phyloP scores from a whole-genome alignment of 2,888 invertebrate genomes.

The Amphimallon solstitiale region DNA sequence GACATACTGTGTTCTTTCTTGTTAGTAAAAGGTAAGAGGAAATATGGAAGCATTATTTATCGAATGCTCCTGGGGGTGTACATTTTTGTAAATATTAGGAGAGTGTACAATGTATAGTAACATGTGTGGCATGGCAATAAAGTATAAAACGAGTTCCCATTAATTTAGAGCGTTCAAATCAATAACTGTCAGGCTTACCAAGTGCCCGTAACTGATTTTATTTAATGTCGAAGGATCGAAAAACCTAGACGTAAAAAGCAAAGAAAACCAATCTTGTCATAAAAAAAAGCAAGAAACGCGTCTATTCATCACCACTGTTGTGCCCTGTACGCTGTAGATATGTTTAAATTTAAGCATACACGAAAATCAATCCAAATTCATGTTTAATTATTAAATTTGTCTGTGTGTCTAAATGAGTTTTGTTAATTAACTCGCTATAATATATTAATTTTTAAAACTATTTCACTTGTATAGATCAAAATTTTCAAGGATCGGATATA shows the following conservation, averaged over 20 bases:
- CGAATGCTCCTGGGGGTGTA: constrained; percentile 15
- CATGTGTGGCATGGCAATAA: constrained; percentile 17
- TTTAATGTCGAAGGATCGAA: constrained; percentile 2
- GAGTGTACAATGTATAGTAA: neutral
- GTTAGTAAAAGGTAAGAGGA: constrained; percentile 1
- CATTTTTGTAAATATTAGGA: constrained; percentile 30
- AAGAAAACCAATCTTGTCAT: neutral
- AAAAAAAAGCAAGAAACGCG: too few relatives aligned
- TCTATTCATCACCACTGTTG: too few relatives aligned
- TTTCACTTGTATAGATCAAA: too few relatives aligned
- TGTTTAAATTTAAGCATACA: too few relatives aligned
- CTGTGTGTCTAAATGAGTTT: too few relatives aligned
- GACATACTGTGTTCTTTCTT: constrained; percentile 1
- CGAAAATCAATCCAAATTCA: too few relatives aligned
- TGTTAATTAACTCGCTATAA: too few relatives aligned
- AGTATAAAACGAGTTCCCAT: constrained; percentile 11
- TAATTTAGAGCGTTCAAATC: constrained; percentile 32
- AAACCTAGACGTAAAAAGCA: neutral
- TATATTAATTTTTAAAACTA: too few relatives aligned
- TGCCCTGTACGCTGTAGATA: too few relatives aligned
- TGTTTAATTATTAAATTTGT: too few relatives aligned
- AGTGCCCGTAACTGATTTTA: constrained; percentile 16
- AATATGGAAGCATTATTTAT: constrained; percentile 30
- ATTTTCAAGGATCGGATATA: too few relatives aligned
- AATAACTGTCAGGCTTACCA: constrained; percentile 37